Evolutionary conservation across 2,888 invertebrate genomes (phyloP), one percentile per base, ranked within the genome.

Genomic region (Subacronicta megacephala): DNA sequence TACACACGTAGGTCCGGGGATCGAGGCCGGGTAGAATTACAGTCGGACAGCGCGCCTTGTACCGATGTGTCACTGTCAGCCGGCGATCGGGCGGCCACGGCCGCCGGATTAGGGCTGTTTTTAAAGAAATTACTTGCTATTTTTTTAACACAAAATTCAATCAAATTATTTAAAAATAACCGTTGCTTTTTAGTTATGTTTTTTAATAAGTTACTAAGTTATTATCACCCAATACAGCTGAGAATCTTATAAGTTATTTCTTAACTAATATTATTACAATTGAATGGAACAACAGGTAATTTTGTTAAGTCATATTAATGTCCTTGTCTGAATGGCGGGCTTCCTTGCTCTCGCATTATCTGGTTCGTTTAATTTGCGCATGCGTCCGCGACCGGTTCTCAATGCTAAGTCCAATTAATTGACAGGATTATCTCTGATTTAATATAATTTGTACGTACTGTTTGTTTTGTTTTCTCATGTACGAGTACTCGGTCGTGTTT

Each of bases 21-120:
- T 66, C 67, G 74, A 76, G 82, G 82, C 79, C 81, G 91, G 90
- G 89, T 93, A 88, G 93, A 93, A 93, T 93, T 92, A 93, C 91
- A 93, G 85, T 89, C 81, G 89, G 92, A 91, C 91, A 86, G 87
- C 88, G 89, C 41, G 83, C 87, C 93, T 76, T 94, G 94, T 94
- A 94, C 90, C 93, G 89, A 94, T 94, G 93, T 93, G 94, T 94
- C 94, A 94, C 92, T 94, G 94, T 94, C 94, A 94, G 79, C 77
- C 88, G 75, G 75, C 89, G 85, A 88, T 87, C 87, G 90, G 81
- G 84, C 82, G 64, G 83, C 83, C 80, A 74, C 81, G 82, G 79
- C 75, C 78, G 76, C 80, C 73, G 93, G 93, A 92, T 93, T 93
- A 93, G 84, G 82, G 82, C 79, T 78, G 79, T 88, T 92, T 91